A percentile compares a stretch with the other conserved stretches of the same genome.
Evolutionary conservation across 1,140 invertebrate genomes (phyloP).

Genomic region (Drosophila pachea): DNA sequence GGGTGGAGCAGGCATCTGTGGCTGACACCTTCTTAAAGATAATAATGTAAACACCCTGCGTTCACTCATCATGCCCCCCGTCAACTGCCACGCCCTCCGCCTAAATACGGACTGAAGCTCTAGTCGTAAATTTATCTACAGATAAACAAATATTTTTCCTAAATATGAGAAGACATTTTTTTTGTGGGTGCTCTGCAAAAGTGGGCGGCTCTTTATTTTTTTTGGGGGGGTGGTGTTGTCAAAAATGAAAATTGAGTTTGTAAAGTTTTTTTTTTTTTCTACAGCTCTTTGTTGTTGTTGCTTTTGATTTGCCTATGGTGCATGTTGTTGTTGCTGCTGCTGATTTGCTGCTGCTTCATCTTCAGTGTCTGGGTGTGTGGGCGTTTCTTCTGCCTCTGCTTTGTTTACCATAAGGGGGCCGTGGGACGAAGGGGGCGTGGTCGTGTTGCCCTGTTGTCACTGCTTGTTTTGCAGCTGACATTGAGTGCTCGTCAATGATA

Average conservation of each 20-base stretch:
- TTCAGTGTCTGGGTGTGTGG: slow-evolving; percentile 48
- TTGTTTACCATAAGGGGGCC: slow-evolving; percentile 5
- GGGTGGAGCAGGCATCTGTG: slow-evolving; percentile 35
- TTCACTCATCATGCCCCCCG: not conserved
- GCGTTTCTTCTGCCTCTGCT: slow-evolving; percentile 23
- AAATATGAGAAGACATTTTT: slow-evolving; percentile 65
- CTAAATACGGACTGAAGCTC: slow-evolving; percentile 27
- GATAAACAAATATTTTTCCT: slow-evolving; percentile 76
- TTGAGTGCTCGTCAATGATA: slow-evolving; percentile 76
- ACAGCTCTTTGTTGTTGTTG: slow-evolving; percentile 20
- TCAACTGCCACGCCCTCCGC: not conserved
- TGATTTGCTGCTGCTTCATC: slow-evolving; percentile 22
- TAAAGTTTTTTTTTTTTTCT: too few species aligned
- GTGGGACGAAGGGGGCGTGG: slow-evolving; percentile 49
- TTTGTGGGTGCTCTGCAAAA: slow-evolving; percentile 21
- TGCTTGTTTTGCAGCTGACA: slow-evolving; percentile 74
- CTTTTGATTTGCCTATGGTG: slow-evolving; percentile 36
- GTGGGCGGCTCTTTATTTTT: slow-evolving; percentile 54
- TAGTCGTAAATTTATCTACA: slow-evolving; percentile 65
- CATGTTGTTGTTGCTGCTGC: slow-evolving; percentile 10
- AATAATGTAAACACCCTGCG: slow-evolving; percentile 45
- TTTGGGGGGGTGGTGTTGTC: slow-evolving; percentile 31
- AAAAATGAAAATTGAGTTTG: slow-evolving; percentile 72
- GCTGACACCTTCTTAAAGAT: slow-evolving; percentile 59
- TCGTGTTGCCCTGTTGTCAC: slow-evolving; percentile 61